A percentile compares a stretch with the other conserved stretches of the same genome.
Evolutionary conservation across 1,140 invertebrate species (phyloP).

Genomic region (Procambarus clarkii): DNA sequence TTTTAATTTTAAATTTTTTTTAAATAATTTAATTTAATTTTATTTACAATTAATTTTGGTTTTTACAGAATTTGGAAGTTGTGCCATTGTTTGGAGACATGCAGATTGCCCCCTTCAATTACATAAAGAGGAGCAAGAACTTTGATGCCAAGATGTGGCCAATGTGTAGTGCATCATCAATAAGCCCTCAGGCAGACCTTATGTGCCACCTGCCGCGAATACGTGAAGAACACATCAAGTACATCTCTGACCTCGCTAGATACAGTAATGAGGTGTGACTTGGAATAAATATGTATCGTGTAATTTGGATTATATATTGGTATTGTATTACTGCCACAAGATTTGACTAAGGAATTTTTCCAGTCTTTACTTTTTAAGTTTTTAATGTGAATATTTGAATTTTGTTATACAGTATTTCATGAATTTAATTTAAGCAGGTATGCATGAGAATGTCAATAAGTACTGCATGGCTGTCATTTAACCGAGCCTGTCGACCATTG

Average conservation of each 20-base stretch:
- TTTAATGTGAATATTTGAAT: too few relatives aligned
- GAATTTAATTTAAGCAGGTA: too few relatives aligned
- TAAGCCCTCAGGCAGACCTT: conserved; percentile 94
- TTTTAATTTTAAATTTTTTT: too few relatives aligned
- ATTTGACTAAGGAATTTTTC: too few relatives aligned
- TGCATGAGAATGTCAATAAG: too few relatives aligned
- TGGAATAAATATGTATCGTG: not conserved
- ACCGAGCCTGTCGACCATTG: too few relatives aligned
- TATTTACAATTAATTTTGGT: not conserved
- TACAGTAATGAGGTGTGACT: conserved; percentile 91
- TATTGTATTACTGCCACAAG: not conserved
- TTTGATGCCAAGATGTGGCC: conserved; percentile 97
- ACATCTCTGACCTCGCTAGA: conserved; percentile 96
- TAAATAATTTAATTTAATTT: too few relatives aligned
- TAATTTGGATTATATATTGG: not conserved
- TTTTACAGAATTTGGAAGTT: conserved; percentile 89
- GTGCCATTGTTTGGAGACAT: conserved; percentile 99
- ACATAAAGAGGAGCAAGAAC: conserved; percentile 95
- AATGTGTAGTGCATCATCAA: conserved; percentile 85
- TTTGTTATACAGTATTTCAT: too few relatives aligned
- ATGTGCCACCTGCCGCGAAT: conserved; percentile 97
- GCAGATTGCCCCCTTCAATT: conserved; percentile 99
- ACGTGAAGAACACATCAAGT: conserved; percentile 97
- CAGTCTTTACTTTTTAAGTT: too few relatives aligned
- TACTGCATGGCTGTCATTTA: too few relatives aligned